phyloP scores from a whole-genome alignment of 2,797 vertebrate species.

The Apogon hyalosoma region DNA sequence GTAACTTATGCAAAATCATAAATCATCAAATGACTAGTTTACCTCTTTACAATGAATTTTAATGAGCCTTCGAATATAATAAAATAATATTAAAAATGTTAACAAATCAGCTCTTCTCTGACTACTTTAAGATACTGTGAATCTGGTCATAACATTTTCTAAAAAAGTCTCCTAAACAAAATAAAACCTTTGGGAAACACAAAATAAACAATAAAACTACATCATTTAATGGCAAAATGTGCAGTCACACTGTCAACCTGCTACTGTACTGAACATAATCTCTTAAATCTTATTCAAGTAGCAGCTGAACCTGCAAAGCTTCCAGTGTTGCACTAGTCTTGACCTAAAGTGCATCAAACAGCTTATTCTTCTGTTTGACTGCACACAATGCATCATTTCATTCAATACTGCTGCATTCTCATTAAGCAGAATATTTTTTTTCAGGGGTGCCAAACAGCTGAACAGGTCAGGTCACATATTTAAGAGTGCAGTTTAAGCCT shows the following conservation, averaged over 20 bases:
- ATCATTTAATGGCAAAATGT: slow-evolving; percentile 6
- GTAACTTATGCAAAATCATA: too few species aligned
- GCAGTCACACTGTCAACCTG: not conserved
- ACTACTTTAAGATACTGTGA: too few species aligned
- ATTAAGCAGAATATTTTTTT: slow-evolving; percentile 73
- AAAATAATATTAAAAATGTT: too few species aligned
- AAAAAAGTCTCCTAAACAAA: too few species aligned
- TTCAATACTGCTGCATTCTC: slow-evolving; percentile 58
- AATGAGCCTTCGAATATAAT: too few species aligned
- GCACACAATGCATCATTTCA: slow-evolving; percentile 39
- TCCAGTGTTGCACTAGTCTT: slow-evolving; percentile 20
- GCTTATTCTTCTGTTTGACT: slow-evolving; percentile 29
- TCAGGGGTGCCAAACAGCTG: slow-evolving; percentile 54
- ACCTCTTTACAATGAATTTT: too few species aligned
- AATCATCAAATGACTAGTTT: too few species aligned
- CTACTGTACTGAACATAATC: slow-evolving; percentile 13
- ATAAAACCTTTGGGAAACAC: too few species aligned
- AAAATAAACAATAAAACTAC: too few species aligned
- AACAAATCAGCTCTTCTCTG: too few species aligned
- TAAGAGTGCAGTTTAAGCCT: slow-evolving; percentile 64
- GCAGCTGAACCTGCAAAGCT: slow-evolving; percentile 50
- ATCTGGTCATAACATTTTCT: too few species aligned
- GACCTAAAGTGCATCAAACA: slow-evolving; percentile 38
- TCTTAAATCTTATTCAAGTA: not conserved
- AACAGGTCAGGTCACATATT: slow-evolving; percentile 62